Conservation (phyloP, 2,888 invertebrate genomes). For the Ptilodon capucinus region DNA sequence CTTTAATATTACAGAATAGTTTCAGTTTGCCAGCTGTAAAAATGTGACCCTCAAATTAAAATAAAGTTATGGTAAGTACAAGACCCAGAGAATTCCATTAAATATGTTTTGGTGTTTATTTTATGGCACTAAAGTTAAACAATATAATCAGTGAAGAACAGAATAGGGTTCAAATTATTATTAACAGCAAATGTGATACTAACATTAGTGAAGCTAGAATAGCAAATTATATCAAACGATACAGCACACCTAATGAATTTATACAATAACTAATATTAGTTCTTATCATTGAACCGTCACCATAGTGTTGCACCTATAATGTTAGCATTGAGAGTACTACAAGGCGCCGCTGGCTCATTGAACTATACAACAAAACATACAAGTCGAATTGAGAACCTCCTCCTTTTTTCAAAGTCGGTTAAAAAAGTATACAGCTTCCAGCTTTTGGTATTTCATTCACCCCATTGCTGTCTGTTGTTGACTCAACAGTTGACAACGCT, state of each 20-base stretch:
- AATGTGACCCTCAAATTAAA: no score
- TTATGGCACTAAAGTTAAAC: slow-evolving; percentile 31
- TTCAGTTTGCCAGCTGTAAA: no score
- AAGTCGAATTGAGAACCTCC: no score
- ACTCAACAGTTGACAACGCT: slow-evolving; percentile 12
- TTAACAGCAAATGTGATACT: neutral
- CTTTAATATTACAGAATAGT: neutral
- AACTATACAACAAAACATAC: no score
- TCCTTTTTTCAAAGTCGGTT: no score
- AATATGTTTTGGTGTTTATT: neutral
- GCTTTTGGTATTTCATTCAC: neutral
- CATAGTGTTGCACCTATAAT: slow-evolving; percentile 30
- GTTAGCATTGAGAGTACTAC: slow-evolving; percentile 9
- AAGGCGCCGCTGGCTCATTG: no score
- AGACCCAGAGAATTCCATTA: no score
- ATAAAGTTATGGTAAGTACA: no score
- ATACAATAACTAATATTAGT: slow-evolving; percentile 15
- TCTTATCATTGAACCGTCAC: slow-evolving; percentile 35
- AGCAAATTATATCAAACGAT: slow-evolving; percentile 33
- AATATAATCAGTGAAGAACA: slow-evolving; percentile 12
- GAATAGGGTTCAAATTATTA: neutral
- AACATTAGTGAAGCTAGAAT: slow-evolving; percentile 48
- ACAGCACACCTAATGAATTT: slow-evolving; percentile 27
- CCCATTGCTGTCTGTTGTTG: neutral
- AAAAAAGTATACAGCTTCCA: no score